Conservation (phyloP, 2,797 vertebrate species). For the Tenualosa thibaudeaui region DNA sequence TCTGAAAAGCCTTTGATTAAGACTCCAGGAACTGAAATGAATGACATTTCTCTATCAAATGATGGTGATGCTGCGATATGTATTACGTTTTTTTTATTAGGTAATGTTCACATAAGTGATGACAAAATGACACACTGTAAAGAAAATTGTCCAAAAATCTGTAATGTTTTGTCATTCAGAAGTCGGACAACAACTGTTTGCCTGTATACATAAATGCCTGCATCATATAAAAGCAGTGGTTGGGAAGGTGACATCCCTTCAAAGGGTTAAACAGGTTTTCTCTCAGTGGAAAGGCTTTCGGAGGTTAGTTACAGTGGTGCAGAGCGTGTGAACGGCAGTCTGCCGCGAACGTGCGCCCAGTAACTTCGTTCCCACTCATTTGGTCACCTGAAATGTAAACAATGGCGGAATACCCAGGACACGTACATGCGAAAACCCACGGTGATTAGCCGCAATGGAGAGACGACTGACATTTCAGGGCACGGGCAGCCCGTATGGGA, state of each 20-base stretch:
- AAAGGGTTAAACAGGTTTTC: constrained; percentile 42
- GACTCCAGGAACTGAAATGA: not conserved
- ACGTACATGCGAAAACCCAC: constrained; percentile 46
- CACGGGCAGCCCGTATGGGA: constrained; percentile 28
- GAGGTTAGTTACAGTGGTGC: constrained; percentile 40
- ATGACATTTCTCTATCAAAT: not conserved
- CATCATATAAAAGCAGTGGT: not conserved
- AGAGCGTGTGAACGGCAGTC: constrained; percentile 31
- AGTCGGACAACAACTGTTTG: too few relatives aligned
- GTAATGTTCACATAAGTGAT: not conserved
- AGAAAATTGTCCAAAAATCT: not conserved
- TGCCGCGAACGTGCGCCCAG: constrained; percentile 32
- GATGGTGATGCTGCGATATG: not conserved
- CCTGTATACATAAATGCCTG: too few relatives aligned
- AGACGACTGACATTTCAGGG: not conserved
- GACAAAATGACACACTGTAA: not conserved
- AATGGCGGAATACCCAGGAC: constrained; percentile 71
- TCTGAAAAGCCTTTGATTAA: not conserved
- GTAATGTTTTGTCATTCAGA: not conserved
- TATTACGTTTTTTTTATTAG: not conserved
- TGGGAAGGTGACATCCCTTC: not conserved
- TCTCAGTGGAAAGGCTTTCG: constrained; percentile 29
- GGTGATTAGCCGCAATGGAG: constrained; percentile 32
- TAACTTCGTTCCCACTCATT: constrained; percentile 41
- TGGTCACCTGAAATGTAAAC: constrained; percentile 47